These are phyloP conservation scores for Cervus canadensis DNA, from an alignment of 2,113 vertebrate genomes.

Conservation along the genomic window DNA sequence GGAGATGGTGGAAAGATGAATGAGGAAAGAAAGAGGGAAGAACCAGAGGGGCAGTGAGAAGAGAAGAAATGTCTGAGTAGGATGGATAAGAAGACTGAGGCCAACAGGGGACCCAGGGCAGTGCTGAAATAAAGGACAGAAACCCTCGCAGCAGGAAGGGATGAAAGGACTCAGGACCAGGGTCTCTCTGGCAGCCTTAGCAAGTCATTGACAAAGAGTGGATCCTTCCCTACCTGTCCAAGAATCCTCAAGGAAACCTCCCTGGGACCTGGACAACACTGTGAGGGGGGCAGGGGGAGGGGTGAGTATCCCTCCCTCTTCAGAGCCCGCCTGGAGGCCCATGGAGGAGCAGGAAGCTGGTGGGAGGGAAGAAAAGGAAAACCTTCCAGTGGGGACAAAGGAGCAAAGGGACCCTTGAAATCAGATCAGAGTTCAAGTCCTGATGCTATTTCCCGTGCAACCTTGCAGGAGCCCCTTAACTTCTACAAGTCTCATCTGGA, in stretches of 20 bases:
- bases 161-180: neutral
- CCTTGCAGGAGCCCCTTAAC: neutral
- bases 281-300: neutral
- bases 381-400: fast-evolving
- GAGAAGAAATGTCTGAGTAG: neutral
- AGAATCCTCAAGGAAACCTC: neutral
- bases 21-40: neutral
- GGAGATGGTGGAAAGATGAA: neutral
- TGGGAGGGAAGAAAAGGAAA: neutral
- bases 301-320: neutral
- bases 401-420: neutral
- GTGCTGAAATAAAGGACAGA: neutral
- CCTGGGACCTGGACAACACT: neutral
- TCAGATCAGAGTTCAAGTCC: neutral
- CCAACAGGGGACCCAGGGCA: neutral
- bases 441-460: neutral
- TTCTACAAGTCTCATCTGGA: neutral
- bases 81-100: neutral
- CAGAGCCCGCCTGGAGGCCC: neutral
- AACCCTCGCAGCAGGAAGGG: neutral
- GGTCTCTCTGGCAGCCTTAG: neutral
- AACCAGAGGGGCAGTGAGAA: neutral
- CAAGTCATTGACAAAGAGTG: neutral
- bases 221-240: neutral
- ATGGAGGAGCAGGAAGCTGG: neutral